Evolutionary conservation across 2,888 invertebrate genomes (phyloP).

Genomic region (Drosophila helvetica): DNA sequence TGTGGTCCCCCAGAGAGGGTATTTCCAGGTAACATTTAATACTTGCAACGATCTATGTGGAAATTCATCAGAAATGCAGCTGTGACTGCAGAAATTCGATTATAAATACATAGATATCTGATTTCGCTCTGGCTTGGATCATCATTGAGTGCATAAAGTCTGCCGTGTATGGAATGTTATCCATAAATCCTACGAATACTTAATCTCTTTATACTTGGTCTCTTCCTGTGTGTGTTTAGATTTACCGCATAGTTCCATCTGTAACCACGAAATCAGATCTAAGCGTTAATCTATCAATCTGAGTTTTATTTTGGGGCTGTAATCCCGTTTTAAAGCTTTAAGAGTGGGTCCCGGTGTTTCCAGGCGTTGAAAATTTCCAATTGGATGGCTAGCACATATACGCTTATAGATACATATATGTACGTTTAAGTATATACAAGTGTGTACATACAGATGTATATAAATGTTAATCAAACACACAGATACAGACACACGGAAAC

Average conservation of each 20-base stretch:
- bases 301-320: neutral
- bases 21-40: conserved; percentile 18
- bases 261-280: conserved; percentile 12
- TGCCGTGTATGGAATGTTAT: too few species aligned
- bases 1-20: conserved; percentile 1
- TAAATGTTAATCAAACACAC: conserved; percentile 7
- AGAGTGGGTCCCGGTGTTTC: conserved; percentile 52
- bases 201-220: too few species aligned
- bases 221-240: neutral
- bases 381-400: conserved; percentile 56
- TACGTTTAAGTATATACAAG: conserved; percentile 21
- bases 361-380: conserved; percentile 72
- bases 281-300: conserved; percentile 11
- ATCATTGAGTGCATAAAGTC: too few species aligned
- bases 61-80: too few species aligned
- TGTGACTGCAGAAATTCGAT: too few species aligned
- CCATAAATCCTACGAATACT: too few species aligned
- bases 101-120: too few species aligned
- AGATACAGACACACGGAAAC: neutral
- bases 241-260: neutral
- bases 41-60: too few species aligned
- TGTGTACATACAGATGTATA: conserved; percentile 7
- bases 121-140: too few species aligned
- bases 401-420: neutral
- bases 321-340: conserved; percentile 47